These are phyloP conservation scores for Caenorhabditis drosophilae DNA, from an alignment of 2,888 invertebrate species.

Conservation along the genomic window DNA sequence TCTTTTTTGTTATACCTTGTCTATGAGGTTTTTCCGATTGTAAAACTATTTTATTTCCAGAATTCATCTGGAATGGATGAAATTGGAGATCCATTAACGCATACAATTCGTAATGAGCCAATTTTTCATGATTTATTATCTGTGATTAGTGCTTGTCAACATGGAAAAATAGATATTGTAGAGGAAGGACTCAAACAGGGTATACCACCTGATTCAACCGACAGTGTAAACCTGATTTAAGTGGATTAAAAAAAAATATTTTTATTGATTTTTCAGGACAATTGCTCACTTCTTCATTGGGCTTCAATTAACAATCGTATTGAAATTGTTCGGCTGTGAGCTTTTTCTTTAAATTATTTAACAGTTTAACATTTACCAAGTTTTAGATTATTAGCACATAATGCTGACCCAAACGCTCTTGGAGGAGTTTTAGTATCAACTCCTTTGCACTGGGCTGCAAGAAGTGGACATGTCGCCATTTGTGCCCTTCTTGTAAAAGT, in stretches of 20 bases:
- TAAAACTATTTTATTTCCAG: no score
- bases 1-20: no score
- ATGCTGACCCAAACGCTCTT: conserved; percentile 86
- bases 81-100: conserved; percentile 2
- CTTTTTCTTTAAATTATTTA: background rate
- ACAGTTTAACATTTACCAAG: background rate
- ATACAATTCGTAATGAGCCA: background rate
- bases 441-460: conserved; percentile 93
- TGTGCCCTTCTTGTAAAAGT: conserved; percentile 80
- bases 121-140: background rate
- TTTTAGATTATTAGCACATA: conserved; percentile 73
- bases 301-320: conserved; percentile 93
- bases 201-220: conserved; percentile 22
- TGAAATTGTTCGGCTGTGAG: conserved; percentile 35
- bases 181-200: conserved; percentile 33
- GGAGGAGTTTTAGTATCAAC: conserved; percentile 95
- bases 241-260: background rate
- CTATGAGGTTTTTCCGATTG: no score
- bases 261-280: conserved; percentile 74
- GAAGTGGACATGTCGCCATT: conserved; percentile 85
- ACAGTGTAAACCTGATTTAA: conserved; percentile 26
- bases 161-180: conserved; percentile 33
- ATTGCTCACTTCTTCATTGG: conserved; percentile 96
- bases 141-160: conserved; percentile 47
- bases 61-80: conserved; percentile 35